A percentile compares a stretch with the other conserved stretches of the same genome.
Evolutionary conservation across 1,140 invertebrate species (phyloP).

Genomic region (Eufriesea mexicana): DNA sequence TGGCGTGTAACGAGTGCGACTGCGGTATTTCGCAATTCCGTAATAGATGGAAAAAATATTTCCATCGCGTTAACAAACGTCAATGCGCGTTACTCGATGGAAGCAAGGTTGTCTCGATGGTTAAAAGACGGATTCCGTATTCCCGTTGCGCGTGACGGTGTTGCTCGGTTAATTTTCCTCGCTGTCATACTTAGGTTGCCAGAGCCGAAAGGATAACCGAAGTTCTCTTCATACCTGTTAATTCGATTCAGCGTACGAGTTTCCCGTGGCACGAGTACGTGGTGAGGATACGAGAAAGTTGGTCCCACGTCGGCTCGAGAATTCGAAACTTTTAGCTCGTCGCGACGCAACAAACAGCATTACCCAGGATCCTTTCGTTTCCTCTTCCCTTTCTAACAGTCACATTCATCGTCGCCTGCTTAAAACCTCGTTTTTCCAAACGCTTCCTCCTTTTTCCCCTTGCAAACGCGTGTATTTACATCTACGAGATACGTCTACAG

Average conservation of each 20-base stretch:
- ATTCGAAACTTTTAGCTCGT: constrained; percentile 25
- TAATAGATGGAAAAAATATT: neutral
- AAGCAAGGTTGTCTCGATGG: neutral
- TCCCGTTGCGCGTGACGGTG: constrained; percentile 20
- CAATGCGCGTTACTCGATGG: neutral
- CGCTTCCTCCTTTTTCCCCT: neutral
- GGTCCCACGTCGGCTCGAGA: neutral
- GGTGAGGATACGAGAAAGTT: constrained; percentile 42
- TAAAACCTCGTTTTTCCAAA: neutral
- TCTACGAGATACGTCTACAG: neutral
- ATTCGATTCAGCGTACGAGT: constrained; percentile 48
- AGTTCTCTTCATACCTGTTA: constrained; percentile 51
- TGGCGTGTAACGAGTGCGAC: no score
- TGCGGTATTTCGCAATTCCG: no score
- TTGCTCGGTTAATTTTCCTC: constrained; percentile 28
- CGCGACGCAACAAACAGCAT: constrained; percentile 23
- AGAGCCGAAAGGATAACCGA: constrained; percentile 42
- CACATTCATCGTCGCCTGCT: neutral
- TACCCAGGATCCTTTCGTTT: neutral
- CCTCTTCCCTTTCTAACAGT: no score
- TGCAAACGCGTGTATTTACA: no score
- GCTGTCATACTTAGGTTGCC: constrained; percentile 29
- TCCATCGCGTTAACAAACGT: no score
- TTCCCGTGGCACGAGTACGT: constrained; percentile 32
- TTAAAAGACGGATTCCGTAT: constrained; percentile 23